Conservation (phyloP, 2,113 vertebrate genomes). For the Carassius auratus region DNA sequence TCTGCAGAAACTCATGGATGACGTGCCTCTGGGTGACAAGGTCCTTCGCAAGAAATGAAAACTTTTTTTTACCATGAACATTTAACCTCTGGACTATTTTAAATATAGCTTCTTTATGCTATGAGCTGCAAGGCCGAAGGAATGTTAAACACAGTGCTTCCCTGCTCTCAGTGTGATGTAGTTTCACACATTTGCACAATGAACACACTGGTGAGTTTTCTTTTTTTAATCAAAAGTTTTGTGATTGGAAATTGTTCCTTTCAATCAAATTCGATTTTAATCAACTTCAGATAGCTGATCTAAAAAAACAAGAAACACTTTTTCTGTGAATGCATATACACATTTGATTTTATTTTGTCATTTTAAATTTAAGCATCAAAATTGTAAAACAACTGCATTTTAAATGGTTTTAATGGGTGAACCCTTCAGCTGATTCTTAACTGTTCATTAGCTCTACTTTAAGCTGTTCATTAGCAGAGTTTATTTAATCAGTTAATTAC, state of each 20-base stretch:
- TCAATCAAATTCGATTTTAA: neutral
- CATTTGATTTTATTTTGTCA: neutral
- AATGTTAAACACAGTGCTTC: conserved; percentile 24
- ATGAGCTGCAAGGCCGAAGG: neutral
- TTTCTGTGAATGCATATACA: neutral
- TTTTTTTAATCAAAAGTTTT: neutral
- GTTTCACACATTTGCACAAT: conserved; percentile 30
- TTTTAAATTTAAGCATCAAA: neutral
- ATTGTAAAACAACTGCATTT: neutral
- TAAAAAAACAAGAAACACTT: neutral
- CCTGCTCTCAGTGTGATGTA: conserved; percentile 10
- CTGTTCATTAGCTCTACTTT: neutral
- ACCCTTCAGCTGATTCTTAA: neutral
- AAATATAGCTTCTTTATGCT: neutral
- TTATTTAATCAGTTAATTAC: neutral
- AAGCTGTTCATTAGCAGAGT: neutral
- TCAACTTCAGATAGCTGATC: neutral
- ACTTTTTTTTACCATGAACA: neutral
- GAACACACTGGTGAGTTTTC: neutral
- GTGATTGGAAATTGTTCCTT: neutral
- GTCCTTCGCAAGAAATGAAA: conserved; percentile 79
- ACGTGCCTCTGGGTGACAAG: conserved; percentile 82
- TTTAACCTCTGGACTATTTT: neutral
- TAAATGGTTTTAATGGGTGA: neutral
- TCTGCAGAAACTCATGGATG: conserved; percentile 81